Percentiles rank a stretch among this genome's conserved stretches.
Conservation (phyloP, 2,113 vertebrate genomes). For the Chunga burmeisteri region DNA sequence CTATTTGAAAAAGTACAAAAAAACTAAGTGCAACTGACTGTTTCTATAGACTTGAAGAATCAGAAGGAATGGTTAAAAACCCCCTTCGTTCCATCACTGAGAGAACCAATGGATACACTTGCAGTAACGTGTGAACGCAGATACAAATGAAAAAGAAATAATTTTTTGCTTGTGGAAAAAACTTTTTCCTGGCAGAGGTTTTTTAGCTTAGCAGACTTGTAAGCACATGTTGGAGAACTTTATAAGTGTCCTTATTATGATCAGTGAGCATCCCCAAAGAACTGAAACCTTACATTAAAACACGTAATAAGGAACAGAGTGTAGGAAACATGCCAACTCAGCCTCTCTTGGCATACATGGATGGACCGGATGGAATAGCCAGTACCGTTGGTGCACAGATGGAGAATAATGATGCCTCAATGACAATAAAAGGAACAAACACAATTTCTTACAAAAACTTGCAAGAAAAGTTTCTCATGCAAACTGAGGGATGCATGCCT, state of each 20-base stretch:
- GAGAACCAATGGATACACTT: neutral
- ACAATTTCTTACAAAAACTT: conserved; percentile 76
- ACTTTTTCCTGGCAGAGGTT: neutral
- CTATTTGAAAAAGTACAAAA: neutral
- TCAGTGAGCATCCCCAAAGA: conserved; percentile 9
- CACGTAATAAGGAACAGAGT: neutral
- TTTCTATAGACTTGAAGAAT: conserved; percentile 36
- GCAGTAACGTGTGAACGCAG: neutral
- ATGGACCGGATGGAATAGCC: conserved; percentile 83
- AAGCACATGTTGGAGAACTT: conserved; percentile 41
- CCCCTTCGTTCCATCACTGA: neutral
- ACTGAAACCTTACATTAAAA: neutral
- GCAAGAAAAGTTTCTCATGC: conserved; percentile 71
- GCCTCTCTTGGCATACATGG: conserved; percentile 83
- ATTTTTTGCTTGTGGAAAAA: neutral
- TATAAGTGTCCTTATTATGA: conserved; percentile 70
- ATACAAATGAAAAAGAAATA: neutral
- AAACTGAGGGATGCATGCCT: conserved; percentile 64
- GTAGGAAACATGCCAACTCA: conserved; percentile 87
- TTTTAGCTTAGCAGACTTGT: neutral
- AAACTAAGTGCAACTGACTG: conserved; percentile 26
- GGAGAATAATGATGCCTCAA: conserved; percentile 74
- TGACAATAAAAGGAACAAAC: conserved; percentile 77
- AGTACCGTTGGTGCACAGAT: conserved; percentile 70
- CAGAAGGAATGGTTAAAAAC: neutral